Conservation (phyloP, 1,140 invertebrate genomes). For the Neodiprion lecontei region DNA sequence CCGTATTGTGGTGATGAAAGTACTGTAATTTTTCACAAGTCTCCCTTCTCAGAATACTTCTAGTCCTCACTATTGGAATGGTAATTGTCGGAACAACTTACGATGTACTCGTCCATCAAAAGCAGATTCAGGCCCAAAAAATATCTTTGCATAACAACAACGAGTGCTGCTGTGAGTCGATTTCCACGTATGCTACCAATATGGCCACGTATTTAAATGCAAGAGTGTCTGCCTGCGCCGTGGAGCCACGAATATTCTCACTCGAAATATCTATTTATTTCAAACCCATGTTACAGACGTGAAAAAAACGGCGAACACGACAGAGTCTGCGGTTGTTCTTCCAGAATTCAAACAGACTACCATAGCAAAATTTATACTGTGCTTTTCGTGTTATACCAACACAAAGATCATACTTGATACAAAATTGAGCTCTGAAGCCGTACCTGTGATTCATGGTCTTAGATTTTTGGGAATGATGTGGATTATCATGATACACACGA, state of each 20-base stretch:
- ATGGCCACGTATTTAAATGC: no score
- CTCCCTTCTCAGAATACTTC: conserved; percentile 29
- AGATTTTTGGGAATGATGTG: conserved; percentile 61
- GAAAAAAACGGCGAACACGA: conserved; percentile 29
- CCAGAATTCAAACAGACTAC: conserved; percentile 12
- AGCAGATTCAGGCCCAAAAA: conserved; percentile 13
- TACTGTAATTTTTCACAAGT: not conserved
- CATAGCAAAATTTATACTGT: conserved; percentile 44
- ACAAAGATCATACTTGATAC: conserved; percentile 48
- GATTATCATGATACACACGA: conserved; percentile 57
- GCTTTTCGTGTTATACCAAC: conserved; percentile 59
- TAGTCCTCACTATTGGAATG: conserved; percentile 26
- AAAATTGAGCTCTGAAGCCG: conserved; percentile 35
- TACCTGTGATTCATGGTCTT: conserved; percentile 55
- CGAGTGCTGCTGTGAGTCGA: not conserved
- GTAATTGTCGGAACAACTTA: conserved; percentile 43
- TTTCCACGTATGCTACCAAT: not conserved
- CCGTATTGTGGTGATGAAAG: not conserved
- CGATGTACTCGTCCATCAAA: conserved; percentile 42
- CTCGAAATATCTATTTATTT: not conserved
- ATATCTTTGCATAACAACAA: not conserved
- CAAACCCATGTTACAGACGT: conserved; percentile 13
- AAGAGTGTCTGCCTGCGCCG: no score
- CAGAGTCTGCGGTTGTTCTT: conserved; percentile 19
- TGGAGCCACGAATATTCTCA: no score